Evolutionary conservation across 2,113 vertebrate genomes (phyloP).

Genomic region (Indicator maculatus): DNA sequence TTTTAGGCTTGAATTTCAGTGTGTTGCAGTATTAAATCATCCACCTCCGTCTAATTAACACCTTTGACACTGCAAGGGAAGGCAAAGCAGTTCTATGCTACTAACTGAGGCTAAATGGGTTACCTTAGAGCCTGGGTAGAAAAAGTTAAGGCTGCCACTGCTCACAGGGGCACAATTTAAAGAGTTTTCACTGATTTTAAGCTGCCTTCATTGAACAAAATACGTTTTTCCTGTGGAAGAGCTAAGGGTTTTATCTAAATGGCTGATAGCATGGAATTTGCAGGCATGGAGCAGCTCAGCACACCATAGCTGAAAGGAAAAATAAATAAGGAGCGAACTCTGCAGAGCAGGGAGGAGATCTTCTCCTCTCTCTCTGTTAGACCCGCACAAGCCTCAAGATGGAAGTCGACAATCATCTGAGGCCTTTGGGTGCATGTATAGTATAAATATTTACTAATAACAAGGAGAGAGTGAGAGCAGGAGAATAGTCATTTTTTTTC

Average conservation of each 20-base stretch:
- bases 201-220: background rate
- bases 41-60: background rate
- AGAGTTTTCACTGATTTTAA: background rate
- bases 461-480: constrained; percentile 31
- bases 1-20: background rate
- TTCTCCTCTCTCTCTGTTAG: background rate
- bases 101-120: background rate
- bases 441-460: constrained; percentile 71
- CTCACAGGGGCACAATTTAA: background rate
- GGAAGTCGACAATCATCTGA: background rate
- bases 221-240: background rate
- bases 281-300: background rate
- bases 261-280: background rate
- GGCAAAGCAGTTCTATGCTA: background rate
- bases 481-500: constrained; percentile 62
- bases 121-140: background rate
- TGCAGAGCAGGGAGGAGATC: background rate
- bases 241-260: background rate
- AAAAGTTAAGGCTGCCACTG: background rate
- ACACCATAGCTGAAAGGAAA: background rate
- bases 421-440: constrained; percentile 37
- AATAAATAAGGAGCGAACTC: background rate
- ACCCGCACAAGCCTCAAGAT: constrained; percentile 4
- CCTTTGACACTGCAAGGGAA: background rate
- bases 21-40: background rate